A percentile compares a stretch with the other conserved stretches of the same genome.
Conservation (phyloP, 2,797 vertebrate genomes). For the Thalassophryne amazonica region DNA sequence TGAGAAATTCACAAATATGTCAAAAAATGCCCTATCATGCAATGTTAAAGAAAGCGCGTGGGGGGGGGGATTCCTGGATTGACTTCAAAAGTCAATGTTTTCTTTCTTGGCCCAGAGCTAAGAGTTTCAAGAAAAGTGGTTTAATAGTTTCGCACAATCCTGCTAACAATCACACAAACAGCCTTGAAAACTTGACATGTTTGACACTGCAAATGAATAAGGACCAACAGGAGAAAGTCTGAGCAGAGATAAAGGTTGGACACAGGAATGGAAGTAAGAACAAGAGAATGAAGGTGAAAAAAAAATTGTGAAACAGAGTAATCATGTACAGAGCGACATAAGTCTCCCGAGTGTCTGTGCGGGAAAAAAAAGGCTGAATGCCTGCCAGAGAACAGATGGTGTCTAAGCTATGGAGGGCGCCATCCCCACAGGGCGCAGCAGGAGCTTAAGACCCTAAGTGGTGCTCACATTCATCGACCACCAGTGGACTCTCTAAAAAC, state of each 20-base stretch:
- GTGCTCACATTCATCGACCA: slow-evolving; percentile 39
- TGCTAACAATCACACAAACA: too few species aligned
- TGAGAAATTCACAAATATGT: too few species aligned
- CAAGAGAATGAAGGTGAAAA: not conserved
- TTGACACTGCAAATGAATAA: too few species aligned
- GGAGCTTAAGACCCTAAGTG: slow-evolving; percentile 51
- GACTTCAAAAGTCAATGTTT: too few species aligned
- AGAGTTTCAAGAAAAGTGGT: too few species aligned
- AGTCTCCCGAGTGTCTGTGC: slow-evolving; percentile 15
- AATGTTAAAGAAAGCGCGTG: too few species aligned
- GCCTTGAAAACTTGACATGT: too few species aligned
- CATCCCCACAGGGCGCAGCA: slow-evolving; percentile 32
- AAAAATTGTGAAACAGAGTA: slow-evolving; percentile 13
- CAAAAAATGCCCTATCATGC: too few species aligned
- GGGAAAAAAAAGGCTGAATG: slow-evolving; percentile 16
- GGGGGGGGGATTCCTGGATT: too few species aligned
- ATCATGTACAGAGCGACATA: too few species aligned
- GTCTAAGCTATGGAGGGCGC: slow-evolving; percentile 62
- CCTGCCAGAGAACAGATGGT: slow-evolving; percentile 75
- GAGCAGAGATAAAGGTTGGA: not conserved
- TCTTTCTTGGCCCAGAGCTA: too few species aligned
- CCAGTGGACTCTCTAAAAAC: slow-evolving; percentile 24
- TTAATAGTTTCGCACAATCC: too few species aligned
- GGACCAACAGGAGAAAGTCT: not conserved
- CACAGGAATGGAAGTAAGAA: not conserved